Base-by-base conservation (phyloP, 2,797 vertebrate genomes). In the Nannoperca australis region DNA sequence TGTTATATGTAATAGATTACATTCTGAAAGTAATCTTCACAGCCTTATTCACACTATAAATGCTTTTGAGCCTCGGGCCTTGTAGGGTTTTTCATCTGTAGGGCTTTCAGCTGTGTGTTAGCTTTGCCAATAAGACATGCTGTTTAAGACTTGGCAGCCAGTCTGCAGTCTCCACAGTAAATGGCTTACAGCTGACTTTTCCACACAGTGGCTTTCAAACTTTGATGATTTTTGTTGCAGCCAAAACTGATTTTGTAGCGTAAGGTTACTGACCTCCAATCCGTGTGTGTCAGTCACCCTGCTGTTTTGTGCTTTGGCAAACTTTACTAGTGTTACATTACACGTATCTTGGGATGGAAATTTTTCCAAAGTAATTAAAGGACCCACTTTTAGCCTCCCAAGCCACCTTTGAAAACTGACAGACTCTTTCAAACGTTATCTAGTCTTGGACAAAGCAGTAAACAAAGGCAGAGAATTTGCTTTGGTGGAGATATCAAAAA, bases 121-220 rank as follows among this genome's bases (percentile, higher is more conserved):
- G 79, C 83, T 63, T 79, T 91, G 89, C 90, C 91, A 92, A 86
- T 88, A 81, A 91, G 89, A 91, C 89, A 87, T 87, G 85, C 81
- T 83, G 89, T 91, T 93, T 83, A 91, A 90, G 85, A 85, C 85
- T 88, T 92, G 88, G 89, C 90, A 90, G 88, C 83, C 78, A 50
- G 72, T 90, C 88, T 62, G 18, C 79, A 82, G 86, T 83, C 89
- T 88, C 81, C 82, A 75, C 82, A 87, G 63, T 86, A 90, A 93
- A 92, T 93, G 85, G 85, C 81, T 93, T 88, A 79, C 90, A 92
- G 91, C 85, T 92, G 92, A 90, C 84, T 89, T 85, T 83, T 73
- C 81, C 63, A 42, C 81, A 83, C 78, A 77, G 86, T 77, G 83
- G 86, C 77, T 87, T 88, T 90, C 50, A 80, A 83, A 90, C 61